Base-by-base conservation (phyloP, 2,888 invertebrate species). In the Cheilosia soror region DNA sequence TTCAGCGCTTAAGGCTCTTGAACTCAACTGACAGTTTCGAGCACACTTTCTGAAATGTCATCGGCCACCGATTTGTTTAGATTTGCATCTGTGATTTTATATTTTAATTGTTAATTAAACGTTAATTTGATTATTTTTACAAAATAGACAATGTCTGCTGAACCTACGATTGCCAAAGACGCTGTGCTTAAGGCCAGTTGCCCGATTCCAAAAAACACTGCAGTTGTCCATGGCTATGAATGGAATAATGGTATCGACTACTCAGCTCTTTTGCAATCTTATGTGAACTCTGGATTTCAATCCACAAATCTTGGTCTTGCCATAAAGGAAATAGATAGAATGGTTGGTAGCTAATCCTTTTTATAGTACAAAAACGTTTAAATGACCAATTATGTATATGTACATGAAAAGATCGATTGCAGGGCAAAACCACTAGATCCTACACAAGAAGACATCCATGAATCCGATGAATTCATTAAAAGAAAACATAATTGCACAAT, bases 301-400 rank as follows among this genome's bases (percentile, higher is more conserved):
- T 98, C 99, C 0, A 98, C 98, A 0, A 98, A 96, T 93, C 96
- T 99, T 91, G 98, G 98, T 0, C 93, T 95, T 89, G 98, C 98
- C 0, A 95, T 99, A 0, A 93, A 95, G 66, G 98, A 99, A 94
- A 96, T 99, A 83, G 96, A 97, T 89, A 96, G 95, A 93, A 99
- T 99, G 99, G 95, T 94, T 99, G 99, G 95, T 94, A 92, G 88
- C 88, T 88, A n/a, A 27, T 60, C 4, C 11, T 13, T 31, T 2
- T 5, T 15, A 33, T 20, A n/a, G 13, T 15, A 11, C n/a, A 20
- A n/a, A 20, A 4, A 9, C 11, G 9, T 33, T 37, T 37, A 11
- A 37, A 4, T 37, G 20, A 6, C 5, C 4, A 20, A 44, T 6
- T 20, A 47, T 47, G n/a, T n/a, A n/a, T n/a, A n/a, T n/a, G n/a